Evolutionary conservation across 2,113 vertebrate genomes (phyloP), one percentile per base, ranked within the genome.

Genomic region (Otolemur garnettii): DNA sequence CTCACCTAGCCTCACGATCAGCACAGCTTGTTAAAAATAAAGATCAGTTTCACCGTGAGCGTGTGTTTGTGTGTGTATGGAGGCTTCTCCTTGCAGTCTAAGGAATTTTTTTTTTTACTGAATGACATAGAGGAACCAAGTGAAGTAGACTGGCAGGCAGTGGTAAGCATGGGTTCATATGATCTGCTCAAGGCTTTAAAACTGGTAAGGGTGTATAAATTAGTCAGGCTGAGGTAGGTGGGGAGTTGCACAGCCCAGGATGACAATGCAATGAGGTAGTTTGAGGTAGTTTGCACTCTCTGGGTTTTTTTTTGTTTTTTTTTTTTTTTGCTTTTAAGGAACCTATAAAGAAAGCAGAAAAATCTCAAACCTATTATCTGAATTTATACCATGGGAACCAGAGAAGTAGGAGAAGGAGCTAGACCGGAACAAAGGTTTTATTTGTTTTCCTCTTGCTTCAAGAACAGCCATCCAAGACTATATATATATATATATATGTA

Each of bases 1-100:
- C 26, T 95, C 14, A 24, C 2, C 18, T 8, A 84, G 69, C 22
- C 53, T 24, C 15, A 64, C 45, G 10, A 53, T 59, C 30, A 77
- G 45, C 68, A 62, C 3, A 83, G 50, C 11, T 92, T 91, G 45
- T 71, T 75, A 89, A 89, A 95, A 89, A 83, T 96, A 89, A 87
- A 94, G 21, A 2, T 21, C 53, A 7, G 53, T 45, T n/a, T 84
- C 35, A 45, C 22, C 50, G 12, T 81, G 26, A 26, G 22, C 66
- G 21, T 35, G 21, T 50, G 59, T 81, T 28, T 83, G 74, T 88
- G 21, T 66, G 45, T 85, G 22, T 50, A 3, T 19, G 72, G 75
- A 18, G 14, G n/a, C 21, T 69, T 75, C 17, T 78, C 69, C 5
- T 53, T 4, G 90, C 53, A 35, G 13, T 42, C 22, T 93, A 42